Evolutionary conservation across 23 tunicate genomes (phyloP).

Genomic region (Trididemnum miniatum): DNA sequence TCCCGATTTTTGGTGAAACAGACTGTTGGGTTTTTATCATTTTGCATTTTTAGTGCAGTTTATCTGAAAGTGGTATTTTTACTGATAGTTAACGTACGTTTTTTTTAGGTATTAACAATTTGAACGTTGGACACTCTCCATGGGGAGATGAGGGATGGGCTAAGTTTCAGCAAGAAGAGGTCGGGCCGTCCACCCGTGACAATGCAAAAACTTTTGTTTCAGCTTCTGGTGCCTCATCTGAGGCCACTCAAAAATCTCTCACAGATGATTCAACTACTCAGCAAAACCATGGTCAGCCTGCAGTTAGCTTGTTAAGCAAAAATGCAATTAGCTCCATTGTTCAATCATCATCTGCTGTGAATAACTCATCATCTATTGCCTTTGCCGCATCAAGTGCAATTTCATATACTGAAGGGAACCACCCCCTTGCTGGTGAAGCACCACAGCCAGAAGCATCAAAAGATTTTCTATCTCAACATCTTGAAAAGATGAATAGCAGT

Average conservation of each 20-base stretch:
- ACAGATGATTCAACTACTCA: neutral
- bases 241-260: neutral
- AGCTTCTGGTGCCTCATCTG: neutral
- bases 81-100: too few relatives aligned
- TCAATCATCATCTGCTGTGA: neutral
- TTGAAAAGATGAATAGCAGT: neutral
- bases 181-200: neutral
- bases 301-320: neutral
- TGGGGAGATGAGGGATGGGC: conserved; percentile 32
- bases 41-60: too few relatives aligned
- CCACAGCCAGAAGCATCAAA: neutral
- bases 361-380: neutral
- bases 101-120: too few relatives aligned
- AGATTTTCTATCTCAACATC: neutral
- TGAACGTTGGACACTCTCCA: conserved; percentile 14
- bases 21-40: too few relatives aligned
- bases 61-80: too few relatives aligned
- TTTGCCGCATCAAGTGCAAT: too few relatives aligned
- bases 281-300: neutral
- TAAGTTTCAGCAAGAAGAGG: neutral
- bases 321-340: neutral
- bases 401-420: too few relatives aligned
- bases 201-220: neutral
- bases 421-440: neutral
- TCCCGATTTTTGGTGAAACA: too few relatives aligned